These are phyloP conservation scores for Trichacis sp. DNA, from an alignment of 2,888 invertebrate genomes.

Conservation along the genomic window DNA sequence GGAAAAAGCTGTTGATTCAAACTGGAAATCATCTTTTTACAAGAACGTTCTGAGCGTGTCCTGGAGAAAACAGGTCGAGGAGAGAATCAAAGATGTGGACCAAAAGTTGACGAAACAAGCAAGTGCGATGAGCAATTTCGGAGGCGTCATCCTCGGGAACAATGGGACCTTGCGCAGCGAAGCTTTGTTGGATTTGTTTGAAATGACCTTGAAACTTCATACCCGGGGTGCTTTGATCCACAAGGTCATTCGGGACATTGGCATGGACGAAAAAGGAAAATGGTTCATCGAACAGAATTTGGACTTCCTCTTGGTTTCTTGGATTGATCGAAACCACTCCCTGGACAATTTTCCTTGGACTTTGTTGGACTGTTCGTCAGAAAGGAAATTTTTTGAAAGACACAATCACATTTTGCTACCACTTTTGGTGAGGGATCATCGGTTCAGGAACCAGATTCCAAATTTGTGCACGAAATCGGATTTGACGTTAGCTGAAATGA, in stretches of 20 bases:
- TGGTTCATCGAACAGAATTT: constrained; percentile 67
- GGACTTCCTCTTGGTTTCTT: constrained; percentile 70
- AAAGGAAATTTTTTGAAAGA: constrained; percentile 66
- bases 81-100: constrained; percentile 62
- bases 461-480: constrained; percentile 56
- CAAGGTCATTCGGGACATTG: constrained; percentile 69
- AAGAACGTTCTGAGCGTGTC: constrained; percentile 50
- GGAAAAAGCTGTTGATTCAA: constrained; percentile 40
- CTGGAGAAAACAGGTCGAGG: constrained; percentile 61
- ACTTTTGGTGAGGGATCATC: constrained; percentile 64
- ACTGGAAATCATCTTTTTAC: constrained; percentile 60
- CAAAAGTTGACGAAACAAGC: constrained; percentile 73
- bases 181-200: constrained; percentile 72
- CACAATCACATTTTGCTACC: constrained; percentile 67
- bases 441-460: constrained; percentile 50
- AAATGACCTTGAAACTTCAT: constrained; percentile 69
- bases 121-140: constrained; percentile 73
- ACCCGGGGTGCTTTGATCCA: constrained; percentile 59
- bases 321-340: constrained; percentile 68
- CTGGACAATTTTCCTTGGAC: constrained; percentile 69
- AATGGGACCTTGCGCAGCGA: constrained; percentile 70
- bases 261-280: constrained; percentile 50
- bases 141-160: constrained; percentile 70
- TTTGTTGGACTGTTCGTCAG: constrained; percentile 65
- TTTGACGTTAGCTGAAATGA: constrained; percentile 50